Conservation (phyloP, 1,140 invertebrate species). For the Drosophila chauvacae region DNA sequence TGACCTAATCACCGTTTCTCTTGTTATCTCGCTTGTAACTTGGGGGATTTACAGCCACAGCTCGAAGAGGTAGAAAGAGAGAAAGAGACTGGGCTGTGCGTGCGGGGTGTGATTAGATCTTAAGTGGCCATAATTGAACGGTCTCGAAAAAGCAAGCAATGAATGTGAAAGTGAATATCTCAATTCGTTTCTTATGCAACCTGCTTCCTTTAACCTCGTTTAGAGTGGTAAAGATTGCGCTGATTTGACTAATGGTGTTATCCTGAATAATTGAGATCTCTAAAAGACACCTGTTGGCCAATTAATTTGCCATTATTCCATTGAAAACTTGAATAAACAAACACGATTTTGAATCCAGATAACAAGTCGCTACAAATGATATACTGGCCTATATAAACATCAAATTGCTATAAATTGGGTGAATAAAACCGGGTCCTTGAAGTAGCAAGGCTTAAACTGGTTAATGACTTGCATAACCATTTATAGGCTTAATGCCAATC, state of each 20-base stretch:
- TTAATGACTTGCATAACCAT: slow-evolving; percentile 36
- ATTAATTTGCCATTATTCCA: not conserved
- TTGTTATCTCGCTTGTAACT: slow-evolving; percentile 35
- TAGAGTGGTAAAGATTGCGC: not conserved
- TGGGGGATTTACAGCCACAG: slow-evolving; percentile 26
- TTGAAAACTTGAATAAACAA: slow-evolving; percentile 4
- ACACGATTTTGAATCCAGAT: slow-evolving; percentile 1
- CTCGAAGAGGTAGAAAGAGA: not conserved
- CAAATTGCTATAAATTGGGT: slow-evolving; percentile 13
- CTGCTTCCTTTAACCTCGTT: slow-evolving; percentile 25
- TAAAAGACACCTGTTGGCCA: not conserved
- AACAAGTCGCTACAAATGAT: not conserved
- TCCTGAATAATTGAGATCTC: slow-evolving; percentile 2
- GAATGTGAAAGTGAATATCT: slow-evolving; percentile 39
- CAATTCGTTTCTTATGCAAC: slow-evolving; percentile 32
- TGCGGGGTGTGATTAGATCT: slow-evolving; percentile 36
- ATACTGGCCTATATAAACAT: slow-evolving; percentile 9
- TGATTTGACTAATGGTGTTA: slow-evolving; percentile 3
- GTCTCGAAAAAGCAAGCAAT: slow-evolving; percentile 13
- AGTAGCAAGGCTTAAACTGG: slow-evolving; percentile 17
- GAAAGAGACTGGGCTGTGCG: slow-evolving; percentile 14
- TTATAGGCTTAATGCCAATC: slow-evolving; percentile 32
- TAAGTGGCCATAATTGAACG: slow-evolving; percentile 25
- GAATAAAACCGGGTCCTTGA: slow-evolving; percentile 39
- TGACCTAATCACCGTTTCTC: slow-evolving; percentile 40